Base-by-base conservation (phyloP, 2,113 vertebrate species). In the Trogon melanurus region DNA sequence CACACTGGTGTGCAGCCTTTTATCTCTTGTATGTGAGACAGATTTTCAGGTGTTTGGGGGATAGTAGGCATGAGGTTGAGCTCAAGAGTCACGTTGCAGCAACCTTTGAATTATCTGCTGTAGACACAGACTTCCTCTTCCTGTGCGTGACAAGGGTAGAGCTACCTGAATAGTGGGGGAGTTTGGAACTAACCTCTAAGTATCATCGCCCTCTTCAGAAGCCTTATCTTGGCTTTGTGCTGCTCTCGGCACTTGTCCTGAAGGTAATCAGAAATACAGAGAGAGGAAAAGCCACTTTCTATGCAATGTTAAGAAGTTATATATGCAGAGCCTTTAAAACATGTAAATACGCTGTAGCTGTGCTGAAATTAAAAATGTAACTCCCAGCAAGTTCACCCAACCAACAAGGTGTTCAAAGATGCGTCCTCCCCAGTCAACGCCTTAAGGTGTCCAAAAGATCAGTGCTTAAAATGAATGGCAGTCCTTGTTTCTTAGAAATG, bases 301-400 rank as follows among this genome's bases (percentile, higher is more conserved):
- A 19, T 84, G 62, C 67, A n/a, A 3, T 58, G 76, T 81, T 80
- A 90, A 70, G 56, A 72, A 66, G 58, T 83, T 61, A 72, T 11
- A 27, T 56, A 45, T 83, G 51, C 65, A 86, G 82, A 88, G 60
- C 32, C 53, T 88, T 94, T 93, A 80, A 91, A 79, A 85, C 20
- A 44, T 36, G 16, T 79, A 74, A 87, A 78, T 85, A 70, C 34
- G 50, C 56, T 75, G 76, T 86, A 74, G 78, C 74, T 88, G 13
- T 74, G 44, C 66, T 88, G 93, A 92, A 96, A 93, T 89, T 81
- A 94, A 93, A 89, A 84, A 53, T 34, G 6, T 65, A 72, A 71
- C 81, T 94, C 30, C 65, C 85, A 79, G 72, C 67, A 92, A 84
- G 61, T 69, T 80, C 51, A 61, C 41, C 53, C 58, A 84, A 34